These are phyloP conservation scores for Thalpophila matura DNA, from an alignment of 2,888 invertebrate species.

Conservation along the genomic window DNA sequence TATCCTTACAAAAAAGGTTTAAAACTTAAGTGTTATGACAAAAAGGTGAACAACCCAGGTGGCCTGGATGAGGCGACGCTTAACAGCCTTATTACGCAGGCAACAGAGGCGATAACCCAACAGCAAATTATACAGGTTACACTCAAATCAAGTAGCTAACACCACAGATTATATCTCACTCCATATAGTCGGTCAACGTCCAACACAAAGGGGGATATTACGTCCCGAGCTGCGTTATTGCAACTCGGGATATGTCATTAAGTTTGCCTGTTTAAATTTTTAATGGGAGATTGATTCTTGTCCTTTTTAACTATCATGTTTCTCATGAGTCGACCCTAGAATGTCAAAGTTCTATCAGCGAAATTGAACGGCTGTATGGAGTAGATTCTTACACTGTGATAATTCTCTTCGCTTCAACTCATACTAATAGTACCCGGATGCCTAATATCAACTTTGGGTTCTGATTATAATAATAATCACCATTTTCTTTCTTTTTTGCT, in stretches of 20 bases:
- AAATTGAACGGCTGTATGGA: constrained; percentile 40
- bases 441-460: constrained; percentile 41
- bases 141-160: constrained; percentile 59
- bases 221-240: background rate
- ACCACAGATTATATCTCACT: constrained; percentile 42
- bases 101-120: constrained; percentile 90
- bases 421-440: constrained; percentile 42
- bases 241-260: background rate
- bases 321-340: background rate
- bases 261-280: background rate
- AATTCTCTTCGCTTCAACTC: constrained; percentile 52
- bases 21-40: constrained; percentile 53
- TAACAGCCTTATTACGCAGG: constrained; percentile 89
- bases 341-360: background rate
- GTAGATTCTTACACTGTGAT: constrained; percentile 34
- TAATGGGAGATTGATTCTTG: too few relatives aligned
- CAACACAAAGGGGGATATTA: background rate
- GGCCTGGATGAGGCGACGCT: constrained; percentile 89
- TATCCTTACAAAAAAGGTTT: constrained; percentile 9
- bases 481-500: constrained; percentile 42
- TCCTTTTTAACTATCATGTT: background rate
- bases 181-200: constrained; percentile 35
- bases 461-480: constrained; percentile 31
- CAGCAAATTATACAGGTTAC: constrained; percentile 90
- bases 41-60: constrained; percentile 89